These are phyloP conservation scores for Caenorhabditis japonica DNA, from an alignment of 2,888 invertebrate genomes.

Conservation along the genomic window DNA sequence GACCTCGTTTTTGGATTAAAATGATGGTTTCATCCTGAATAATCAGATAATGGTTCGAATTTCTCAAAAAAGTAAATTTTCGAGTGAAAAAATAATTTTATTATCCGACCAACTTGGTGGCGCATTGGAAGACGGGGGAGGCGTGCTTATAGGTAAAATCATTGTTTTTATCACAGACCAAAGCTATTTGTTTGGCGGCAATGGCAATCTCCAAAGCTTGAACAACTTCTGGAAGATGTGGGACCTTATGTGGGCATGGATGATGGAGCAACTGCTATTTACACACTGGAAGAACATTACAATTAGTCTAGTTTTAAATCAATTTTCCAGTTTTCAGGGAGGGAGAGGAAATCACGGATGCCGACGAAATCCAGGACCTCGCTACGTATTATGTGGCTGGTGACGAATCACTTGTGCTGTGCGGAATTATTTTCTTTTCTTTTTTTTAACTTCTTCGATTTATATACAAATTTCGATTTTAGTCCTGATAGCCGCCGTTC, in stretches of 20 bases:
- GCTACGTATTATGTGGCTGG: slow-evolving; percentile 63
- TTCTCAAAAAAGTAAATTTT: no score
- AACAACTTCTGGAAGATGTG: slow-evolving; percentile 63
- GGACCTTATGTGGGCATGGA: slow-evolving; percentile 64
- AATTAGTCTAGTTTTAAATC: not conserved
- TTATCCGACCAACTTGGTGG: no score
- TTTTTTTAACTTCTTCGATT: not conserved
- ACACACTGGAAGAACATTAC: slow-evolving; percentile 27
- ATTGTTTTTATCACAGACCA: no score
- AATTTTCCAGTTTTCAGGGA: slow-evolving; percentile 42
- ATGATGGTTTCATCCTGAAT: no score
- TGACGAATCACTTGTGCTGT: slow-evolving; percentile 59
- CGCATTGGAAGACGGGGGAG: no score
- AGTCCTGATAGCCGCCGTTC: slow-evolving; percentile 34
- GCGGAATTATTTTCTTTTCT: not conserved
- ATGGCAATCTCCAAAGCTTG: slow-evolving; percentile 62
- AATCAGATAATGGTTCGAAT: no score
- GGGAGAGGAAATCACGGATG: slow-evolving; percentile 62
- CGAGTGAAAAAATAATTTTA: no score
- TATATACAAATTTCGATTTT: not conserved
- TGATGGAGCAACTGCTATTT: slow-evolving; percentile 54
- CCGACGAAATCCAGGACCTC: slow-evolving; percentile 62
- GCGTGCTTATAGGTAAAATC: no score
- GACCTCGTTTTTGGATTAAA: no score
- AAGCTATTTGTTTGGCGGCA: slow-evolving; percentile 69